Evolutionary conservation across 1,140 invertebrate genomes (phyloP), one percentile per base, ranked within the genome.

Genomic region (Meloidogyne exigua): DNA sequence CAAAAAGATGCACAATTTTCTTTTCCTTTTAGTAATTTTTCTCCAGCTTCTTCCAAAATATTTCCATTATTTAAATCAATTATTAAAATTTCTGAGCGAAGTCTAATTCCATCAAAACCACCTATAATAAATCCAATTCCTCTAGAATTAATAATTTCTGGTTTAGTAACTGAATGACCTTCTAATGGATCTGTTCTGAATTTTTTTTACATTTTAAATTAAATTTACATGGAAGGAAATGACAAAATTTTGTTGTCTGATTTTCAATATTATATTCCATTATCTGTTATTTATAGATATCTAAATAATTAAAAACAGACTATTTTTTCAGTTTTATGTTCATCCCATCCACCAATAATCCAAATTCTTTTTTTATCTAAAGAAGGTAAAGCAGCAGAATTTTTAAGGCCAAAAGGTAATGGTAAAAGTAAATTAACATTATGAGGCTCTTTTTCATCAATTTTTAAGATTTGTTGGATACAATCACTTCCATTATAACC

Each of bases 301-400:
- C 10, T 39, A 9, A 10, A 9, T 39, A 39, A 9, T 39, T 39
- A 39, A 57, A 57, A 21, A 7, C 3, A 9, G 21, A 57, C 49
- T 4, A n/a, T 57, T 57, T 57, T 57, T 57, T 57, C 18, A 9
- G 49, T 57, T n/a, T 57, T 57, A 57, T 57, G 7, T 57, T n/a
- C 49, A 57, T 57, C n/a, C 49, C 49, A 57, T 4, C 49, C 49
- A 57, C 49, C 49, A 57, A 57, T 67, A 67, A 67, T 67, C 36
- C 36, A 39, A 67, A 28, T 67, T 67, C n/a, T 67, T 67, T 39
- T 13, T 67, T 39, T 67, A 15, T 67, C 36, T 26, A 25, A 21
- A 18, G 26, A 67, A 67, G 66, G 15, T 67, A 32, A 67, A 67
- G 26, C 66, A 67, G 36, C 15, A 57, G 49, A 18, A 21, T 57